Base-by-base conservation (phyloP, 2,113 vertebrate species). In the Strix uralensis region DNA sequence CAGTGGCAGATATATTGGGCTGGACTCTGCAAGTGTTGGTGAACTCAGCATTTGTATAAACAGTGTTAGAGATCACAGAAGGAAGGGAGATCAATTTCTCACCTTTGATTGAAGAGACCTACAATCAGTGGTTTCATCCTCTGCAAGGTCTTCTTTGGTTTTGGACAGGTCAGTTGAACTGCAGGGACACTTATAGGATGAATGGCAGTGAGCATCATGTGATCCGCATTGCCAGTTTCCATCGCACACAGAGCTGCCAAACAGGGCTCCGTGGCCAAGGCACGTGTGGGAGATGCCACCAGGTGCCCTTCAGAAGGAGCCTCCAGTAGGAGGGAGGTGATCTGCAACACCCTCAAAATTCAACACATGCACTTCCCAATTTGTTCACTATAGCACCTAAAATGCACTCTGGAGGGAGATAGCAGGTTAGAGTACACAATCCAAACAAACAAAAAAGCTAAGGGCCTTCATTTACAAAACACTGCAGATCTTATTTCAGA, bases 251-350 rank as follows among this genome's bases (percentile, higher is more conserved):
- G 0, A 66, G 17, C 32, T 70, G 44, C 34, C 22, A 52, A 46
- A 81, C 25, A 7, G 2, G 6, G 27, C 40, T 70, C n/a, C 40
- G 21, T 0, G 1, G 10, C 17, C 74, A 89, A 36, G 0, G 0
- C 10, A 9, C 1, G 2, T 2, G 11, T 0, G 1, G 42, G 30
- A 66, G 11, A 58, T 15, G 19, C 4, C 44, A 57, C 73, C 44
- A 63, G 10, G 15, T 1, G 0, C 6, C n/a, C 23, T 59, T 19
- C 78, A 79, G 27, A 74, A 86, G 57, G 30, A 85, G 18, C 18
- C 25, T 34, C 26, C 29, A 25, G 30, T 19, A 16, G 32, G 27
- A 93, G 7, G 10, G 13, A 87, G 23, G 6, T 32, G 46, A 87
- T 40, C 19, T 42, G 12, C 30, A 69, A 44, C 1, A 6, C 34